These are phyloP conservation scores for Hypomecis atomaria DNA, from an alignment of 2,888 invertebrate species.

Conservation along the genomic window DNA sequence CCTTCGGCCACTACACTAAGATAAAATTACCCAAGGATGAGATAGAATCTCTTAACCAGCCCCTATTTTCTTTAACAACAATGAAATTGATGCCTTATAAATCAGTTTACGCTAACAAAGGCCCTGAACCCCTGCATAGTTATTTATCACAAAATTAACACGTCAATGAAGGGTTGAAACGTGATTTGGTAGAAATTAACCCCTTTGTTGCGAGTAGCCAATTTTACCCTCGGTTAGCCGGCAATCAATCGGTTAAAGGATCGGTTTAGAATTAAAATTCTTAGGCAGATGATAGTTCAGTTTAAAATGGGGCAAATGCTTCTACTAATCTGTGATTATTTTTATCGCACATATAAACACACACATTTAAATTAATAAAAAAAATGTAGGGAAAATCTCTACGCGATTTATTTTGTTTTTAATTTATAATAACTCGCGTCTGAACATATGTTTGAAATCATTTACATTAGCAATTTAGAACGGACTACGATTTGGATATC, in stretches of 20 bases:
- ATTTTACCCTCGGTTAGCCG: constrained; percentile 59
- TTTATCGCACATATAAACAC: no score
- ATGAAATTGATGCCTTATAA: constrained; percentile 23
- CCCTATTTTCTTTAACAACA: constrained; percentile 19
- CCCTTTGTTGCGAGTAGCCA: constrained; percentile 63
- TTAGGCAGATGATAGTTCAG: constrained; percentile 7
- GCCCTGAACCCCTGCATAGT: constrained; percentile 48
- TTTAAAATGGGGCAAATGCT: neutral
- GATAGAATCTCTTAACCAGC: neutral
- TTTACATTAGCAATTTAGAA: no score
- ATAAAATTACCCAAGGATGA: neutral
- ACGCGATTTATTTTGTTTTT: no score
- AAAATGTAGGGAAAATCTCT: no score
- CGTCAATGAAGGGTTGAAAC: constrained; percentile 67
- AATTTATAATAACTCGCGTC: no score
- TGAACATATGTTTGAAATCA: no score
- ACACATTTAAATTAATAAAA: no score
- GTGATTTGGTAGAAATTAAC: constrained; percentile 66
- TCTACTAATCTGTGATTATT: no score
- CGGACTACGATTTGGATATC: no score
- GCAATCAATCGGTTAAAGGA: constrained; percentile 69
- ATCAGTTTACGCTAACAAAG: constrained; percentile 40
- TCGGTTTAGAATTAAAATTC: constrained; percentile 26
- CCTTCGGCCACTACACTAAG: neutral
- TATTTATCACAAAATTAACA: constrained; percentile 75